A percentile compares a stretch with the other conserved stretches of the same genome.
Evolutionary conservation across 2,888 invertebrate species (phyloP).

Genomic region (Gandaritis pyraliata): DNA sequence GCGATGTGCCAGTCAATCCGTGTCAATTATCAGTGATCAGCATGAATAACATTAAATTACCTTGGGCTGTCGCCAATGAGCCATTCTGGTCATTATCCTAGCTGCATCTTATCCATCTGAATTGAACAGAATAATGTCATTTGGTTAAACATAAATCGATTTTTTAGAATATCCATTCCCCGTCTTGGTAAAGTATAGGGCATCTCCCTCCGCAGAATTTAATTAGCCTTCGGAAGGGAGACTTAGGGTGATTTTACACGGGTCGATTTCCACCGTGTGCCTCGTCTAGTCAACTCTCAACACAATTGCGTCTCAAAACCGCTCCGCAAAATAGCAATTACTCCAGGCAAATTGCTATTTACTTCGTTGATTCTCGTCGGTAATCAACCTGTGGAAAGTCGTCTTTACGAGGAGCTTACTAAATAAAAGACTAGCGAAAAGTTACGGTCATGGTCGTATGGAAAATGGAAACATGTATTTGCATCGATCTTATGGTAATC

Average conservation of each 20-base stretch:
- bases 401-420: not conserved
- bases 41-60: no score
- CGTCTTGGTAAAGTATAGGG: not conserved
- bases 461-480: no score
- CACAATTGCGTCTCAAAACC: not conserved
- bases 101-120: no score
- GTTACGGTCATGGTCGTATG: not conserved
- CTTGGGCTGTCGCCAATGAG: no score
- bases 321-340: not conserved
- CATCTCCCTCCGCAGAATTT: not conserved
- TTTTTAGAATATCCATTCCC: no score
- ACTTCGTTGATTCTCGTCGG: not conserved
- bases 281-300: not conserved
- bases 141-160: no score
- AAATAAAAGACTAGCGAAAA: not conserved
- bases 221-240: not conserved
- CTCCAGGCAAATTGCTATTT: not conserved
- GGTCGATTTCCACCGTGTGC: not conserved
- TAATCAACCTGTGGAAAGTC: not conserved
- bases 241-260: conserved; percentile 4
- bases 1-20: no score
- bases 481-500: no score
- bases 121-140: no score
- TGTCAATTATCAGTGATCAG: no score
- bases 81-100: no score